phyloP scores from a whole-genome alignment of 2,888 invertebrate genomes.

The Charanyca ferruginea region DNA sequence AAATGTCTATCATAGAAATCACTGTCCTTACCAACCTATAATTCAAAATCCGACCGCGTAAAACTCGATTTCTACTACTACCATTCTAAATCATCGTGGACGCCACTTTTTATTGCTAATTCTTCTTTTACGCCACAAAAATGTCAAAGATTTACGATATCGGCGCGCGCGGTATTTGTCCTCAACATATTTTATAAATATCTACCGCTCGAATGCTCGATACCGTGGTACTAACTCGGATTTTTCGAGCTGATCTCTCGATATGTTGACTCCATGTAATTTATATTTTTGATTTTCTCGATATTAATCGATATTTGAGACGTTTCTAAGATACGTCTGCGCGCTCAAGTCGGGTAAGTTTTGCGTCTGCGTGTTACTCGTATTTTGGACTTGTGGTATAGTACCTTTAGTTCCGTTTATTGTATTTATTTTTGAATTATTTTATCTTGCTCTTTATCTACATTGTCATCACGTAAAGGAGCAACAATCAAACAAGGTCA shows the following conservation, averaged over 20 bases:
- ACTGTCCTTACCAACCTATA: conserved; percentile 4
- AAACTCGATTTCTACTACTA: conserved; percentile 15
- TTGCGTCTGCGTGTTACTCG: conserved; percentile 52
- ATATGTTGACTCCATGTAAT: conserved; percentile 74
- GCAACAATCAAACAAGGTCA: too few relatives aligned
- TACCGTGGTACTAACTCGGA: conserved; percentile 68
- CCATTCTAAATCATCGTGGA: conserved; percentile 60
- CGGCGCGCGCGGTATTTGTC: conserved; percentile 67
- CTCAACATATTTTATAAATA: conserved; percentile 55
- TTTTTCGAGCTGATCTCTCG: conserved; percentile 79
- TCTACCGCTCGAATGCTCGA: conserved; percentile 68
- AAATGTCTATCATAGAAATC: conserved; percentile 5
- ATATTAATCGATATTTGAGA: conserved; percentile 81
- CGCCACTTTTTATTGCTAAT: conserved; percentile 71
- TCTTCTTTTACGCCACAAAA: conserved; percentile 76
- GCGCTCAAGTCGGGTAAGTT: conserved; percentile 46
- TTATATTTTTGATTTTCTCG: conserved; percentile 77
- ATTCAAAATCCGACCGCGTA: conserved; percentile 26
- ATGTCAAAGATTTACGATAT: conserved; percentile 81
- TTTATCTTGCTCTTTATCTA: neutral
- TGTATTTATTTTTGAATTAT: neutral
- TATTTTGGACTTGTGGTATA: conserved; percentile 39
- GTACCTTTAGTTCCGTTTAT: conserved; percentile 21
- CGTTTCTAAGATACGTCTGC: conserved; percentile 70
- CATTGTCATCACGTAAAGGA: too few relatives aligned